phyloP scores from a whole-genome alignment of 2,797 vertebrate species.

The Poeciliopsis paucimaculata region DNA sequence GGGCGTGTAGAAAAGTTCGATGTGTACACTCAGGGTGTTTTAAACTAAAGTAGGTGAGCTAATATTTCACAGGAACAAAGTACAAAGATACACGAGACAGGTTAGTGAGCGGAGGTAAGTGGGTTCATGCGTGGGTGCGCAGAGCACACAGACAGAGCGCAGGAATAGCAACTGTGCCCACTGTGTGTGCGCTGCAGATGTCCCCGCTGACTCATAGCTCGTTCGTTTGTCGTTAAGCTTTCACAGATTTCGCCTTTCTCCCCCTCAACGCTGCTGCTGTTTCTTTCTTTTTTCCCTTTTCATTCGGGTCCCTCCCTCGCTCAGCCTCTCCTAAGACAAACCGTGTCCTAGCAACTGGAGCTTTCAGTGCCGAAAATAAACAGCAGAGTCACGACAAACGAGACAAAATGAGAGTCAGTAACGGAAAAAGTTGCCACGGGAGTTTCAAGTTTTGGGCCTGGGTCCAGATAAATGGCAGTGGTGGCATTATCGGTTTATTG shows the following conservation, averaged over 20 bases:
- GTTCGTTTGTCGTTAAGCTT: conserved; percentile 77
- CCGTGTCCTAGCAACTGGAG: conserved; percentile 84
- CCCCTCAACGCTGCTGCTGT: conserved; percentile 63
- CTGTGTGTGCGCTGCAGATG: conserved; percentile 63
- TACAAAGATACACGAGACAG: conserved; percentile 54
- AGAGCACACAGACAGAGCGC: conserved; percentile 72
- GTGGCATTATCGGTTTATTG: conserved; percentile 23
- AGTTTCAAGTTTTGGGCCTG: conserved; percentile 39
- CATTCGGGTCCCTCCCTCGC: conserved; percentile 63
- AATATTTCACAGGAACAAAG: conserved; percentile 52
- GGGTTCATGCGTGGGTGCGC: conserved; percentile 76
- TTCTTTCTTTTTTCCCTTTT: conserved; percentile 51
- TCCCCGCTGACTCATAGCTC: conserved; percentile 80
- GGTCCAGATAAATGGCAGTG: conserved; percentile 34
- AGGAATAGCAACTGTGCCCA: conserved; percentile 72
- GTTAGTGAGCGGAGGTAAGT: conserved; percentile 73
- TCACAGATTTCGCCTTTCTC: conserved; percentile 74
- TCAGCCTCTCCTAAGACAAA: conserved; percentile 72
- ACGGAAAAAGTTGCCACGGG: conserved; percentile 56
- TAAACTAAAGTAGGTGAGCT: conserved; percentile 61
- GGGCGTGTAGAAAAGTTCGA: conserved; percentile 5
- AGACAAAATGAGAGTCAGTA: conserved; percentile 67
- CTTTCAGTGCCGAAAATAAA: conserved; percentile 83
- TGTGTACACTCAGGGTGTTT: conserved; percentile 17
- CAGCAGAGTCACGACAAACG: conserved; percentile 70